Percentiles rank a stretch among this genome's conserved stretches.
Evolutionary conservation across 2,888 invertebrate species (phyloP).

Genomic region (Ephialtes manifestator): DNA sequence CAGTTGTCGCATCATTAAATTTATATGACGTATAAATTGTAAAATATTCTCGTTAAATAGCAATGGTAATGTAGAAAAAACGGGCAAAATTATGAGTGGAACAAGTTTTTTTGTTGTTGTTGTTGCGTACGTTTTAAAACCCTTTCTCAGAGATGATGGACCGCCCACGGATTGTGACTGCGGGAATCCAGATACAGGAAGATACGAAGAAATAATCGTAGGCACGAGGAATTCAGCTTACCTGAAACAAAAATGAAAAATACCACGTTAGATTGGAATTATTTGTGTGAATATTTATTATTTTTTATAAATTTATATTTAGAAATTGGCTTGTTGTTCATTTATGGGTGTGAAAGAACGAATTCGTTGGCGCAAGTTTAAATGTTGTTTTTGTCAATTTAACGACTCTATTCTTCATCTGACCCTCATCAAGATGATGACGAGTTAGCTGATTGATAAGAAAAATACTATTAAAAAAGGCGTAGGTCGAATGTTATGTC

Average conservation of each 20-base stretch:
- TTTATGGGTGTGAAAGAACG: not conserved
- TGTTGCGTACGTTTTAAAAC: not conserved
- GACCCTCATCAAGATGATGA: not conserved
- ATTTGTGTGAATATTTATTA: not conserved
- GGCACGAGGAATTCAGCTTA: slow-evolving; percentile 71
- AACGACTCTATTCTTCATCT: not conserved
- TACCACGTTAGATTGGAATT: slow-evolving; percentile 36
- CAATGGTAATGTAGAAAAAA: not conserved
- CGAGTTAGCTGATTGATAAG: slow-evolving; percentile 1
- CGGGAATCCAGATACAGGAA: not conserved
- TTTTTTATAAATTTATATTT: not conserved
- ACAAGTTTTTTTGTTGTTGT: not conserved
- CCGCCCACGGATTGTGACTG: not conserved
- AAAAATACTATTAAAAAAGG: not conserved
- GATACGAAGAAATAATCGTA: not conserved
- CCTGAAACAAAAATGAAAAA: slow-evolving; percentile 77
- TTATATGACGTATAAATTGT: slow-evolving; percentile 4
- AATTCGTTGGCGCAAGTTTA: not conserved
- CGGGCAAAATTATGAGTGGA: not conserved
- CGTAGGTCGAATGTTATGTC: too few relatives aligned
- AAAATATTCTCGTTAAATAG: slow-evolving; percentile 5
- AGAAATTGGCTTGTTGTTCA: not conserved
- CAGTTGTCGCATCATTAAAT: slow-evolving; percentile 15
- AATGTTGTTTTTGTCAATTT: not conserved
- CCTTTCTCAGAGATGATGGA: not conserved